Evolutionary conservation across 2,113 vertebrate genomes (phyloP).

Genomic region (Chamaetylas fuelleborni): DNA sequence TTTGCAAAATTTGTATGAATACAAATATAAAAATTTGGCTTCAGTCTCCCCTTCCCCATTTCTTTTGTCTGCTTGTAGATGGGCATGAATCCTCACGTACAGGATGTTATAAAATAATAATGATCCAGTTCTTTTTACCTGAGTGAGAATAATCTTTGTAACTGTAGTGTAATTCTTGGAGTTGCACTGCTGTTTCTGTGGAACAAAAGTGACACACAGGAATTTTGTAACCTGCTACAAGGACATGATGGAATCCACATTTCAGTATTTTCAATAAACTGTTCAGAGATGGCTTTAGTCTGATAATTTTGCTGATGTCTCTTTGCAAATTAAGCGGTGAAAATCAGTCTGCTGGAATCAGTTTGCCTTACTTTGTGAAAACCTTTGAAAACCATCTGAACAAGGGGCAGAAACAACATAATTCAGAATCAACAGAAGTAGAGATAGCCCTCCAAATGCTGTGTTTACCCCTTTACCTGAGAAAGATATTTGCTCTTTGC

Average conservation of each 20-base stretch:
- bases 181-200: not conserved
- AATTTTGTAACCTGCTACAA: not conserved
- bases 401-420: not conserved
- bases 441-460: not conserved
- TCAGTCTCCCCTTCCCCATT: not conserved
- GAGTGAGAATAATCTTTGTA: not conserved
- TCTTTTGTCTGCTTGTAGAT: not conserved
- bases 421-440: not conserved
- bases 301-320: not conserved
- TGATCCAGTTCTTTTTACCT: not conserved
- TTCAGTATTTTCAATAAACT: not conserved
- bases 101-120: not conserved
- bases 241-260: not conserved
- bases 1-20: not conserved
- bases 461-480: not conserved
- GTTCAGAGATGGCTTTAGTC: not conserved
- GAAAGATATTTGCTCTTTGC: not conserved
- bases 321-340: not conserved
- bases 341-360: not conserved
- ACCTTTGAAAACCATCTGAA: not conserved
- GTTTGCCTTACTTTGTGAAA: not conserved
- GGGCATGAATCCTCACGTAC: not conserved
- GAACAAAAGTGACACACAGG: not conserved
- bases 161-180: not conserved
- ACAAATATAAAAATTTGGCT: not conserved